Conservation (phyloP, 2,888 invertebrate genomes). For the Ecliptopera silaceata region DNA sequence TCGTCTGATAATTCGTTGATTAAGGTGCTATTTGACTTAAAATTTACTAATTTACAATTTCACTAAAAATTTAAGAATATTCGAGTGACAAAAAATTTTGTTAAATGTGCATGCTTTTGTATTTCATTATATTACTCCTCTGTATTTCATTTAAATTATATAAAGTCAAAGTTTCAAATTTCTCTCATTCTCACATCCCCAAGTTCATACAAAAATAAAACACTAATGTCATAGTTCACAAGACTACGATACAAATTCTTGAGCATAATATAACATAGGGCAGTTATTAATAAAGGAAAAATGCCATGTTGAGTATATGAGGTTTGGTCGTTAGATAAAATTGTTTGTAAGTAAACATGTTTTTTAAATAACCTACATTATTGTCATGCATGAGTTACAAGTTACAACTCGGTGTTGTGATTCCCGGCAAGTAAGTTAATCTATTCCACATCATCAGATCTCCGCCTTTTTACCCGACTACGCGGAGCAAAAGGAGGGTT, state of each 20-base stretch:
- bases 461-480: no score
- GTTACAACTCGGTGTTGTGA: neutral
- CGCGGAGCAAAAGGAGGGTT: no score
- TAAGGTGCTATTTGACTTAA: neutral
- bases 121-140: neutral
- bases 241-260: conserved; percentile 66
- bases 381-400: neutral
- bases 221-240: conserved; percentile 67
- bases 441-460: no score
- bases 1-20: conserved; percentile 16
- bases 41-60: conserved; percentile 3
- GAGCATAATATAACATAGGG: conserved; percentile 77
- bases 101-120: neutral
- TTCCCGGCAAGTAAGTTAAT: neutral
- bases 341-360: conserved; percentile 29
- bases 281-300: conserved; percentile 74
- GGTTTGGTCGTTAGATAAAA: conserved; percentile 61
- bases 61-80: neutral
- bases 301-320: conserved; percentile 76
- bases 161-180: neutral
- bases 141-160: neutral
- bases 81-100: neutral
- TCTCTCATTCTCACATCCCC: conserved; percentile 16
- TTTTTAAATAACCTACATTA: neutral
- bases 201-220: conserved; percentile 41